Conservation (phyloP, 2,888 invertebrate species). For the Sylvicola cinctus region DNA sequence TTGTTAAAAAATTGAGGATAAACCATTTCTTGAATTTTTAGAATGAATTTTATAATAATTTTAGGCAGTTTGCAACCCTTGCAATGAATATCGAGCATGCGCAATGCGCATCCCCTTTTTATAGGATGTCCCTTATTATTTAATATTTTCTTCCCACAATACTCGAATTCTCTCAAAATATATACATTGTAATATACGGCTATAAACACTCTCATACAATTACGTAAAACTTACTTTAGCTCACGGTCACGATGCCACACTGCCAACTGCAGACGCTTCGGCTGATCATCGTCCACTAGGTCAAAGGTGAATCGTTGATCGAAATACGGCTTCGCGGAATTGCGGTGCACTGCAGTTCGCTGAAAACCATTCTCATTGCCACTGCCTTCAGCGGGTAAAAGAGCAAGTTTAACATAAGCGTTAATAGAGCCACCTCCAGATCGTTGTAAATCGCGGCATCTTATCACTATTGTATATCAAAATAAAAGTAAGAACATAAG, state of each 20-base stretch:
- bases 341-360: conserved; percentile 61
- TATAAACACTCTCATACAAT: too few species aligned
- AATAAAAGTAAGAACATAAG: conserved; percentile 10
- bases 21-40: too few species aligned
- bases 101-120: too few species aligned
- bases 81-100: too few species aligned
- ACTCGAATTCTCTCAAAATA: too few species aligned
- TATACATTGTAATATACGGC: too few species aligned
- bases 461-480: conserved; percentile 38
- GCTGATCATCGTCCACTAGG: conserved; percentile 23
- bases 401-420: conserved; percentile 70
- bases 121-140: too few species aligned
- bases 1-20: too few species aligned
- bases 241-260: conserved; percentile 74
- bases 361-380: conserved; percentile 36
- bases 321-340: conserved; percentile 57
- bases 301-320: conserved; percentile 57
- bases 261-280: conserved; percentile 49
- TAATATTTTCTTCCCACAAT: too few species aligned
- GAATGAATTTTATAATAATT: too few species aligned
- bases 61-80: too few species aligned
- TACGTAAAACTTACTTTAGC: conserved; percentile 42
- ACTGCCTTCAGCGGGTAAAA: too few species aligned
- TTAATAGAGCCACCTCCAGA: conserved; percentile 46
- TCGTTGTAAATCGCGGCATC: conserved; percentile 52